Evolutionary conservation across 2,888 invertebrate genomes (phyloP), one percentile per base, ranked within the genome.

Genomic region (Eilema depressum): DNA sequence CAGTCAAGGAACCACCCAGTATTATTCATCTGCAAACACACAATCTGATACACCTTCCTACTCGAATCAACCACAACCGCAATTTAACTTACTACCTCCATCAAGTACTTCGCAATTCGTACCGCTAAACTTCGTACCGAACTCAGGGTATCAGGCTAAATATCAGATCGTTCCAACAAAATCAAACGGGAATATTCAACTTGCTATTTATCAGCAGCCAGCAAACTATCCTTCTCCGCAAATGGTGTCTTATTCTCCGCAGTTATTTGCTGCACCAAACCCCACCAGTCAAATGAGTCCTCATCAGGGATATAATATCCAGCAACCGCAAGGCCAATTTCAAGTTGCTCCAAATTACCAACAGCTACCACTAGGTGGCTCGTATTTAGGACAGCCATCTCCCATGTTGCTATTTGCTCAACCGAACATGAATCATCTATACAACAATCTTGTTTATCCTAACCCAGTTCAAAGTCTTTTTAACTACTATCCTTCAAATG

Each of bases 101-200:
- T 82, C 87, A 26, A 85, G 86, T 53, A 83, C 91, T 10, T 86
- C 93, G 0, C 93, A 93, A 61, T 94, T 93, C 71, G 83, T 93
- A 3, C 94, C 93, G 0, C 77, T 94, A 25, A 95, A 93, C 71
- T 94, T 94, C 66, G 80, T 94, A 20, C 92, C 93, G 0, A 93
- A 84, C 77, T 85, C 92, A n/a, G 94, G 93, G 2, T 95, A 93
- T 71, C 95, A 95, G 77, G 83, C 93, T 0, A 95, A 95, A 74
- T 95, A 93, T 70, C 95, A 95, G 83, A 70, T 94, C 25, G 82
- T 94, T 3, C 91, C 94, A 1, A 84, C 93, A 0, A 95, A 95
- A 76, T 74, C 87, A 25, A 77, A 84, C 8, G 92, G 93, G 2
- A 92, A 93, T 62, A 82, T 93, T 2, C 95, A 95, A 77, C 74